Evolutionary conservation across 2,888 invertebrate species (phyloP), one percentile per base, ranked within the genome.

Genomic region (Pterostichus niger): DNA sequence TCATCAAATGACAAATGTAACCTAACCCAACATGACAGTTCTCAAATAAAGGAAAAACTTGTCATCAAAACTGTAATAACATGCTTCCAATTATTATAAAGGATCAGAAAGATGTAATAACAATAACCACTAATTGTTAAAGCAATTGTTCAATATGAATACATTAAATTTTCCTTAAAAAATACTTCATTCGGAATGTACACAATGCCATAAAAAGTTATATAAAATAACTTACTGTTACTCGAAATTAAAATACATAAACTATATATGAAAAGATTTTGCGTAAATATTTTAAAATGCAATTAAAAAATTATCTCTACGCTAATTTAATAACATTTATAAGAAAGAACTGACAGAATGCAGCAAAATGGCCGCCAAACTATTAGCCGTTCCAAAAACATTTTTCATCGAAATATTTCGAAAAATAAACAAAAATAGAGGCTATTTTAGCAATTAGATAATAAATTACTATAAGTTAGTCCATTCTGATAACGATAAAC

Each of bases 311-410:
- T 83, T 83, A 83, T 77, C 61, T 83, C 54, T 83, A 77, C 77
- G 54, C 75, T 83, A 83, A 83, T 83, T 83, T 83, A 83, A 83
- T 83, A 83, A 77, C 83, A 83, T 80, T 84, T 83, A 83, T 83
- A 83, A 84, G 82, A 84, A 83, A 80, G 82, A 83, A 73, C 73
- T 84, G 84, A 84, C 84, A 84, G 84, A 77, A 84, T 84, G 82
- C 81, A 84, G 84, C 84, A 84, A 84, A 83, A 84, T 84, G 84
- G 84, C 84, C 84, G 84, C 84, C 79, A 77, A 83, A 61, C 68
- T 83, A 83, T 77, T 83, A 24, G 52, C 40, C 52, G n/a, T 77
- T 33, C 11, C 64, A 68, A 83, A 83, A 83, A 83, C 77, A 83
- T 83, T 17, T n/a, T 31, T 77, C 52, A 40, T 15, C 52, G 31